A percentile compares a stretch with the other conserved stretches of the same genome.
These are phyloP conservation scores for Bombus difficillimus DNA, from an alignment of 1,140 invertebrate species.

Conservation along the genomic window DNA sequence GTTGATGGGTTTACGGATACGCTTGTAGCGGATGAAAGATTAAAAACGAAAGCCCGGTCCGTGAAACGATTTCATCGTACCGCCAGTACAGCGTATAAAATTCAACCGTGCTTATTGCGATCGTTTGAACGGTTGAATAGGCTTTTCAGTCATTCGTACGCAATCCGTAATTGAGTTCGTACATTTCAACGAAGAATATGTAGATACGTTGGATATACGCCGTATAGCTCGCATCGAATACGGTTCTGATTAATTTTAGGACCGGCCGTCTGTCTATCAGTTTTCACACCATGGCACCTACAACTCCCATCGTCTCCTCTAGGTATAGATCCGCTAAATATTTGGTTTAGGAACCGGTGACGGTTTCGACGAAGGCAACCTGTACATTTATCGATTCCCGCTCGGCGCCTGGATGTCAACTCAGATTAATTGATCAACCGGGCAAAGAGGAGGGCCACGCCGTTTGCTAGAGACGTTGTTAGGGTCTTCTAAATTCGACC, in stretches of 20 bases:
- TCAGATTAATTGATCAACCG: conserved; percentile 62
- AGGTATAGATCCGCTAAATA: not conserved
- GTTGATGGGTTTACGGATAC: not conserved
- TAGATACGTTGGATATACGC: too few relatives aligned
- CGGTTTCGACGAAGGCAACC: not conserved
- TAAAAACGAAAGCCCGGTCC: not conserved
- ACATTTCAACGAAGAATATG: not conserved
- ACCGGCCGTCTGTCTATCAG: not conserved
- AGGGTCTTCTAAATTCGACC: conserved; percentile 47
- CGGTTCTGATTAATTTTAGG: too few relatives aligned
- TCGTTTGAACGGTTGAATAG: not conserved
- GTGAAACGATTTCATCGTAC: not conserved
- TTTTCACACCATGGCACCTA: not conserved
- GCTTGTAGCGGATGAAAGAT: not conserved
- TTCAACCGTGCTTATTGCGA: not conserved
- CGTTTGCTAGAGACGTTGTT: conserved; percentile 61
- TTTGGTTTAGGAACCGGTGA: not conserved
- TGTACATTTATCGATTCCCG: conserved; percentile 44
- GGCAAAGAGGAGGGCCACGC: conserved; percentile 8
- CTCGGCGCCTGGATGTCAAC: conserved; percentile 33
- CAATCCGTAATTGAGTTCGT: not conserved
- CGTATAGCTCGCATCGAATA: too few relatives aligned
- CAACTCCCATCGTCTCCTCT: not conserved
- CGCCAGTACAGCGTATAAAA: not conserved
- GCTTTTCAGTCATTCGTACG: not conserved